phyloP scores from a whole-genome alignment of 2,888 invertebrate species.

The Dryadula phaetusa region DNA sequence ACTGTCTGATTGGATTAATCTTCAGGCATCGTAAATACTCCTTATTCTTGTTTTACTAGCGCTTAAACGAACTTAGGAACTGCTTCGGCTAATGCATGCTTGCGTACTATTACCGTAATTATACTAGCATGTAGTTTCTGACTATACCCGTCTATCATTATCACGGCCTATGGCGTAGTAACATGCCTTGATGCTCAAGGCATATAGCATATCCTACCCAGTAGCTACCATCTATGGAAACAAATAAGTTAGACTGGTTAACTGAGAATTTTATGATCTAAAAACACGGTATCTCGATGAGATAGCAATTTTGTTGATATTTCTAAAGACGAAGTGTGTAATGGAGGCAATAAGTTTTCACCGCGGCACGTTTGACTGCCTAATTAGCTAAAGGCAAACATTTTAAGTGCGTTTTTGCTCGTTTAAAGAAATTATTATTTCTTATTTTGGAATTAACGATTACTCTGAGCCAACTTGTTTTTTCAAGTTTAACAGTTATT shows the following conservation, averaged over 20 bases:
- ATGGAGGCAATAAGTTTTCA: slow-evolving; percentile 55
- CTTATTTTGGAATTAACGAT: slow-evolving; percentile 20
- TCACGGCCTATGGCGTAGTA: slow-evolving; percentile 48
- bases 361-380: slow-evolving; percentile 63
- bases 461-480: not conserved
- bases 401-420: slow-evolving; percentile 43
- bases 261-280: slow-evolving; percentile 56
- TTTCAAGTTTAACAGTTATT: slow-evolving; percentile 2
- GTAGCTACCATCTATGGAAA: slow-evolving; percentile 54
- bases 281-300: slow-evolving; percentile 38
- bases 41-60: slow-evolving; percentile 8
- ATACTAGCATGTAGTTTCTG: slow-evolving; percentile 31
- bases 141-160: slow-evolving; percentile 44
- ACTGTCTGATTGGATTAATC: not conserved
- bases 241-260: slow-evolving; percentile 56
- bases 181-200: slow-evolving; percentile 45
- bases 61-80: slow-evolving; percentile 29
- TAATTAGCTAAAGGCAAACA: slow-evolving; percentile 62
- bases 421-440: slow-evolving; percentile 19
- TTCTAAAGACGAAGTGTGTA: slow-evolving; percentile 48
- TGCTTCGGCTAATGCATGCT: slow-evolving; percentile 34
- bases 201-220: slow-evolving; percentile 53
- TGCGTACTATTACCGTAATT: slow-evolving; percentile 34
- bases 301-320: slow-evolving; percentile 35
- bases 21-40: slow-evolving; percentile 5